Conservation (phyloP, 2,113 vertebrate species). For the Chionodraco myersi region DNA sequence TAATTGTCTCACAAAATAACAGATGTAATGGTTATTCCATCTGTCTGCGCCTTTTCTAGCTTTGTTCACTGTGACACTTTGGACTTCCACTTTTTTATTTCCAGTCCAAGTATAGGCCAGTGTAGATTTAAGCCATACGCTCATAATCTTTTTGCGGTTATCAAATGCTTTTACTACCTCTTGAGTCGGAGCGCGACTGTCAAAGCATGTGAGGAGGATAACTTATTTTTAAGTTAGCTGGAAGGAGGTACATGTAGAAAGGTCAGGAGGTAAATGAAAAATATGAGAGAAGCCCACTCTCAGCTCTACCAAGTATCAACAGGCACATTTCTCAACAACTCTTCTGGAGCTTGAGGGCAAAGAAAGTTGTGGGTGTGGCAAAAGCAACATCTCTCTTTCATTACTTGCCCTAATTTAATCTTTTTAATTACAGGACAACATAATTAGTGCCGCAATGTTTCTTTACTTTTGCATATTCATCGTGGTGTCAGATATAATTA, state of each 20-base stretch:
- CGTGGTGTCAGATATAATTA: background rate
- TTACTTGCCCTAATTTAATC: background rate
- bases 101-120: slow-evolving; percentile 36
- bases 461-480: background rate
- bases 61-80: slow-evolving; percentile 50
- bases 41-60: slow-evolving; percentile 58
- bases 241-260: slow-evolving; percentile 49
- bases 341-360: background rate
- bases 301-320: background rate
- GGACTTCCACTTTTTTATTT: slow-evolving; percentile 63
- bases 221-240: slow-evolving; percentile 48
- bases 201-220: slow-evolving; percentile 53
- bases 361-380: slow-evolving; percentile 6
- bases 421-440: background rate
- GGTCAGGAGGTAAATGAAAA: slow-evolving; percentile 33
- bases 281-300: slow-evolving; percentile 9
- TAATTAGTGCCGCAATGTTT: background rate
- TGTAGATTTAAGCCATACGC: slow-evolving; percentile 42
- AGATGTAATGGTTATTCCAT: slow-evolving; percentile 68
- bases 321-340: background rate
- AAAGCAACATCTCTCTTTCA: background rate
- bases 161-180: slow-evolving; percentile 71
- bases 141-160: slow-evolving; percentile 67
- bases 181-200: slow-evolving; percentile 52
- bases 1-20: slow-evolving; percentile 62